Evolutionary conservation across 2,797 vertebrate species (phyloP).

Genomic region (Syncerus caffer): DNA sequence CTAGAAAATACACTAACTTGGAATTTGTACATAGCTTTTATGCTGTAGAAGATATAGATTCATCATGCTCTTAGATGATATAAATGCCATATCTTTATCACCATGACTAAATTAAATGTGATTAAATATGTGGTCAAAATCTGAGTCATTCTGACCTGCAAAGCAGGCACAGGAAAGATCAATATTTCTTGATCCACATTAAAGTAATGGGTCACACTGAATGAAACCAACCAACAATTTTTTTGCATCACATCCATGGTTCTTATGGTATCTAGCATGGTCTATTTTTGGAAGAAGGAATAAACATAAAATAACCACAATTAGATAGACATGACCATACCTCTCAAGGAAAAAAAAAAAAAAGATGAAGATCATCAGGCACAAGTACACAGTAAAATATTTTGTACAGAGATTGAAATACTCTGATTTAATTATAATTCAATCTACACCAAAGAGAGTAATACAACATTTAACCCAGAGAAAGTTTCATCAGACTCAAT

Average conservation of each 20-base stretch:
- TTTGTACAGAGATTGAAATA: neutral
- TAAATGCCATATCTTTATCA: neutral
- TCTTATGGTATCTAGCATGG: neutral
- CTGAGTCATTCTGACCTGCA: neutral
- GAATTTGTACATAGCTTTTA: constrained; percentile 4
- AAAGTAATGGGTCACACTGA: neutral
- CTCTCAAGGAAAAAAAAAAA: neutral
- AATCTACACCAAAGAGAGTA: neutral
- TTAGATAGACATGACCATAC: neutral
- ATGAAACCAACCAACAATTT: neutral
- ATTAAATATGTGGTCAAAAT: neutral
- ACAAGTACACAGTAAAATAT: neutral
- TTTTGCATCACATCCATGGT: neutral
- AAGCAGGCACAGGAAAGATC: neutral
- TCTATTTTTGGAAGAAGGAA: constrained; percentile 18
- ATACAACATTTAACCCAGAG: neutral
- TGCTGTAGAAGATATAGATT: neutral
- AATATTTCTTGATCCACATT: neutral
- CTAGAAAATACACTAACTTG: neutral
- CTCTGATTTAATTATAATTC: neutral
- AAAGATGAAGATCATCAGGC: neutral
- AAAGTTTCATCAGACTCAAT: neutral
- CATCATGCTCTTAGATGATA: neutral
- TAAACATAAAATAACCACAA: neutral
- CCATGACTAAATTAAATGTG: neutral